phyloP scores from a whole-genome alignment of 2,797 vertebrate genomes.

The Urophycis tenuis region DNA sequence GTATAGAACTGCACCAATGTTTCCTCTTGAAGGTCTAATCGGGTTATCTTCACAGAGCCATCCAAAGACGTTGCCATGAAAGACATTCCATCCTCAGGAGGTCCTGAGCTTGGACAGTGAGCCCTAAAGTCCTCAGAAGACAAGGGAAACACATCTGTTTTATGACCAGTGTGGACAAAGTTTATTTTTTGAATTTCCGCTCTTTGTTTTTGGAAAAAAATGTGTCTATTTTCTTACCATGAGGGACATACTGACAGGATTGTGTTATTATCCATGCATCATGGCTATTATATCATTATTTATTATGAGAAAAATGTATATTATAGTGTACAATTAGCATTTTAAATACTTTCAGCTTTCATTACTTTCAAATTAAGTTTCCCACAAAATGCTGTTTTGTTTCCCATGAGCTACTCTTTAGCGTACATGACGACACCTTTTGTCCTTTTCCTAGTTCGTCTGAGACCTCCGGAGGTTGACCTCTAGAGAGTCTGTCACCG shows the following conservation, averaged over 20 bases:
- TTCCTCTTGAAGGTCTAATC: background rate
- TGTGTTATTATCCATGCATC: background rate
- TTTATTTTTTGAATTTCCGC: too few species aligned
- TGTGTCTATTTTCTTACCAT: too few species aligned
- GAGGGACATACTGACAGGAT: background rate
- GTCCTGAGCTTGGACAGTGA: constrained; percentile 30
- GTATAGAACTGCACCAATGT: background rate
- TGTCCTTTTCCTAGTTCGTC: too few species aligned
- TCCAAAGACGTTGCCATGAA: constrained; percentile 32
- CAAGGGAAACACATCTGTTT: background rate
- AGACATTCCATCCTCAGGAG: constrained; percentile 34
- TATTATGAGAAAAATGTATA: background rate
- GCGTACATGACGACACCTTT: background rate
- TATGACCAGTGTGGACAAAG: background rate
- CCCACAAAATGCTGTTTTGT: too few species aligned
- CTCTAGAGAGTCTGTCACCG: background rate
- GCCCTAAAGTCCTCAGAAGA: background rate
- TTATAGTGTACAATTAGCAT: background rate
- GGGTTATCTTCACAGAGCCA: constrained; percentile 40
- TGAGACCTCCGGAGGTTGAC: background rate
- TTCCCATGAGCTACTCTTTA: background rate
- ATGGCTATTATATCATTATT: background rate
- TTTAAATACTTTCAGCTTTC: too few species aligned
- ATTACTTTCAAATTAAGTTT: too few species aligned
- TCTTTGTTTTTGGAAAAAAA: too few species aligned